phyloP scores from a whole-genome alignment of 2,113 vertebrate genomes.

The Varanus salvator region DNA sequence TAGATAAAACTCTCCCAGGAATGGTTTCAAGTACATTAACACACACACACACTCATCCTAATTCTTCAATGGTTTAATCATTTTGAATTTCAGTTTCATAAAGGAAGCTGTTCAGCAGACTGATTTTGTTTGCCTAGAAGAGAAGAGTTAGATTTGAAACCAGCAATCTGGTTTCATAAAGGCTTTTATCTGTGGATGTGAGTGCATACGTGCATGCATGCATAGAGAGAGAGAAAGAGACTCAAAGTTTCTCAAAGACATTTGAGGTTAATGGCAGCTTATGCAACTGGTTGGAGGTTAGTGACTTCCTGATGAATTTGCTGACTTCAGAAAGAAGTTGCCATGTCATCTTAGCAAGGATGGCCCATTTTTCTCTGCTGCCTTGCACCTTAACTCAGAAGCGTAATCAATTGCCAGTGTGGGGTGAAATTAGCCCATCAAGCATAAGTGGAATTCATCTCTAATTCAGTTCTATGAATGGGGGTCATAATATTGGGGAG shows the following conservation, averaged over 20 bases:
- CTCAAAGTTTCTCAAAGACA: slow-evolving; percentile 60
- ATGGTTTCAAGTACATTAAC: not conserved
- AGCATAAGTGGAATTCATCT: slow-evolving; percentile 66
- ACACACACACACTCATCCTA: not conserved
- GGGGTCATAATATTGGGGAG: slow-evolving; percentile 62
- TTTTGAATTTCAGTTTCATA: not conserved
- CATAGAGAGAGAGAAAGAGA: slow-evolving; percentile 64
- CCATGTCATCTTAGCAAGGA: slow-evolving; percentile 13
- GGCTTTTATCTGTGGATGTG: not conserved
- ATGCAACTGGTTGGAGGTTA: slow-evolving; percentile 42
- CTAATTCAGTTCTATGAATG: slow-evolving; percentile 71
- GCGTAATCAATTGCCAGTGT: slow-evolving; percentile 65
- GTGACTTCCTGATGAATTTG: slow-evolving; percentile 44
- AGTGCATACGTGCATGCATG: too few relatives aligned
- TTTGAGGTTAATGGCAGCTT: slow-evolving; percentile 55
- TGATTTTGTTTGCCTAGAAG: slow-evolving; percentile 27
- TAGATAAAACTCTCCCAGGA: not conserved
- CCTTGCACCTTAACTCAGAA: slow-evolving; percentile 51
- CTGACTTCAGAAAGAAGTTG: slow-evolving; percentile 22
- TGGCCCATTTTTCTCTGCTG: slow-evolving; percentile 41
- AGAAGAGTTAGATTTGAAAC: slow-evolving; percentile 42
- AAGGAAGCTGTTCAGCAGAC: not conserved
- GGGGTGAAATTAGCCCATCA: slow-evolving; percentile 56
- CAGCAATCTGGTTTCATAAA: slow-evolving; percentile 31
- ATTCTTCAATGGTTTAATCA: slow-evolving; percentile 21